Evolutionary conservation across 2,888 invertebrate species (phyloP).

Genomic region (Drosophila bunnanda): DNA sequence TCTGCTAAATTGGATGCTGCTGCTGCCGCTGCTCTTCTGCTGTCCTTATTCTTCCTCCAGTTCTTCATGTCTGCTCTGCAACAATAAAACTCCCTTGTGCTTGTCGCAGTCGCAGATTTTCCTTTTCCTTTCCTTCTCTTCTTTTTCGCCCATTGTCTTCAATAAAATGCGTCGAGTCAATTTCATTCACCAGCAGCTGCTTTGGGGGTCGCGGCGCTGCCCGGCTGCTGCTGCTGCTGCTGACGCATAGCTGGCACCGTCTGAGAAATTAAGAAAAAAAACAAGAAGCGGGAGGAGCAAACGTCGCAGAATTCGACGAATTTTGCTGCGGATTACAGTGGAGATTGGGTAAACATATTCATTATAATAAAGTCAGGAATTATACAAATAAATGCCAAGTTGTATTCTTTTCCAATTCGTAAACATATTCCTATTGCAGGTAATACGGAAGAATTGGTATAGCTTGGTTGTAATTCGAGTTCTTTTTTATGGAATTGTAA

Average conservation of each 20-base stretch:
- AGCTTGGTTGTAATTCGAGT: not conserved
- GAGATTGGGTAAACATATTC: slow-evolving; percentile 1
- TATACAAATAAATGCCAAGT: not conserved
- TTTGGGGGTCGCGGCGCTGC: slow-evolving; percentile 57
- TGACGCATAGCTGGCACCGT: slow-evolving; percentile 56
- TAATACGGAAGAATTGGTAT: not conserved
- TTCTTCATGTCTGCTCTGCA: slow-evolving; percentile 35
- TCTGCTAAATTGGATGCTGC: slow-evolving; percentile 73
- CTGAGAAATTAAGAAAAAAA: slow-evolving; percentile 4
- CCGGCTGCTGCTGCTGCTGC: slow-evolving; percentile 34
- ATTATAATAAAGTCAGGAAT: not conserved
- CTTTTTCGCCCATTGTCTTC: slow-evolving; percentile 63
- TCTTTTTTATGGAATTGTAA: not conserved
- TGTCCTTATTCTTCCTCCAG: slow-evolving; percentile 39
- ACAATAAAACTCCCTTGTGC: slow-evolving; percentile 64
- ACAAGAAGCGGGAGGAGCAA: slow-evolving; percentile 13
- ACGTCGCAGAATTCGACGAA: slow-evolving; percentile 56
- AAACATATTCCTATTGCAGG: not conserved
- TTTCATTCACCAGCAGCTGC: slow-evolving; percentile 65
- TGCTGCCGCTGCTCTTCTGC: slow-evolving; percentile 8
- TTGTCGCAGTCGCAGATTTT: slow-evolving; percentile 49
- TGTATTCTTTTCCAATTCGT: not conserved
- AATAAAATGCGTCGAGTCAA: slow-evolving; percentile 68
- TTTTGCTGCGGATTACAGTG: slow-evolving; percentile 47
- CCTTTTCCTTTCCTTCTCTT: slow-evolving; percentile 1